Evolutionary conservation across 2,888 invertebrate genomes (phyloP), one percentile per base, ranked within the genome.

Genomic region (Schizotus pectinicornis): DNA sequence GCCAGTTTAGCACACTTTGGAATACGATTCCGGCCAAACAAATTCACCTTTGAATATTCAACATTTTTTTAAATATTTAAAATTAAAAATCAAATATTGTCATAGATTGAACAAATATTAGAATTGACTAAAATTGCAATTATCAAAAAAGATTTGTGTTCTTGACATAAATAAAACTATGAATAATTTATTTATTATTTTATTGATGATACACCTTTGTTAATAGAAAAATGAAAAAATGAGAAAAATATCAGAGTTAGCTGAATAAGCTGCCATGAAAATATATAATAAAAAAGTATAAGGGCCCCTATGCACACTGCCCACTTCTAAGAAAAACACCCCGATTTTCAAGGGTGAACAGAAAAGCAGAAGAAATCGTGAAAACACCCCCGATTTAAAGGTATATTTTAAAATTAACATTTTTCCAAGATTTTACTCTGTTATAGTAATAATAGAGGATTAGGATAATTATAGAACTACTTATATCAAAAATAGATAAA

Each of bases 161-260:
- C 42, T 42, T 42, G 42, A 42, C 42, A 38, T 38, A 42, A 30
- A 42, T 42, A 42, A 42, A 42, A 42, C 42, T 42, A 42, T 42
- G 42, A 42, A 42, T 42, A 42, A n/a, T n/a, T n/a, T n/a, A 42
- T 42, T 42, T 42, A 42, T 42, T 42, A 42, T 42, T 42, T 42
- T 42, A 42, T 42, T 42, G 41, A 41, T 41, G 14, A 41, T 41
- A 41, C n/a, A n/a, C n/a, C n/a, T n/a, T 41, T 41, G 41, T 41
- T 13, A 41, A 41, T 41, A 12, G 41, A 41, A 41, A 41, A 41
- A 41, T 41, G 37, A 37, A 37, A 37, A 37, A 37, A 41, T 41
- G 14, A 13, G 41, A 13, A 41, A 13, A 41, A 13, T 41, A 37
- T 41, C 41, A 41, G 41, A 41, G 41, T 41, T 41, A 41, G 41